Base-by-base conservation (phyloP, 2,113 vertebrate genomes). In the Hypanus sabinus region DNA sequence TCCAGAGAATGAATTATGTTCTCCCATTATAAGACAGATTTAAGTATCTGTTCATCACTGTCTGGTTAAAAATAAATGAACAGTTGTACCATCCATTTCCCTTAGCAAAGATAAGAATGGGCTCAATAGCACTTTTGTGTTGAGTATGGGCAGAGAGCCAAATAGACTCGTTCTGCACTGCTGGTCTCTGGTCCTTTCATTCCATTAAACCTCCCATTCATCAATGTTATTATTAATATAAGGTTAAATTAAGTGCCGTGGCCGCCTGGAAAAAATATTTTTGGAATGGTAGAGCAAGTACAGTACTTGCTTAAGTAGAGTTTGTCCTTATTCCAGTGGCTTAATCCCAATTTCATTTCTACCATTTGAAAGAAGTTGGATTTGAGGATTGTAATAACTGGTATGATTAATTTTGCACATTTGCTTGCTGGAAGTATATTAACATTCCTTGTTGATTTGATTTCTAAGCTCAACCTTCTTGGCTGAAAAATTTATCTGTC, bases 401-500 rank as follows among this genome's bases (percentile, higher is more conserved):
- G 33, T 70, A 38, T 38, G 36, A 70, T 62, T 70, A 70, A 38
- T 16, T 70, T 70, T 33, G 8, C 5, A 18, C 88, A 68, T 71
- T 36, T 24, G 62, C 22, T 92, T 70, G 5, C 36, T 60, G 55
- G 55, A 87, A 30, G 30, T 55, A 62, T 92, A 92, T 92, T 92
- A 92, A 92, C 70, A 92, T 92, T 92, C 62, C 70, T 92, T 70
- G 62, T 24, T n/a, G 88, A 24, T 91, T 92, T 70, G 70, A 24
- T 87, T 55, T 87, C 57, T 87, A 30, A 85, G 81, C 46, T 24
- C 3, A 33, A 68, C 16, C 62, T 91, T 68, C 68, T 62, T 68
- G 33, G 68, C 33, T 92, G 33, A 92, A 70, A 71, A 0, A 70
- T 5, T n/a, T 70, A 20, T 70, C 36, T 70, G n/a, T 38, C 33